A percentile compares a stretch with the other conserved stretches of the same genome.
phyloP scores from a whole-genome alignment of 2,888 invertebrate species.

The Orthosia gothica region DNA sequence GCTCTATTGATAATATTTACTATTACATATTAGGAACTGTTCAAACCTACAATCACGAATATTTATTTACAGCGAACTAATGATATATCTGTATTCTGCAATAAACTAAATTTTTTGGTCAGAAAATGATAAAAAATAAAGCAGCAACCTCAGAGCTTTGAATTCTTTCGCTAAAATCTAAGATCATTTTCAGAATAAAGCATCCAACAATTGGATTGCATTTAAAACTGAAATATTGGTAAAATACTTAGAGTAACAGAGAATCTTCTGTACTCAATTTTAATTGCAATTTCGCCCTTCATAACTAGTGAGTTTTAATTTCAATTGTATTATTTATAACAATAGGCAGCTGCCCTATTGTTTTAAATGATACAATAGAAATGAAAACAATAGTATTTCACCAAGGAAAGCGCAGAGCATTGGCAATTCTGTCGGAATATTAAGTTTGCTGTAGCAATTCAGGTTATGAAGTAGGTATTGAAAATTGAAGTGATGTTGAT shows the following conservation, averaged over 20 bases:
- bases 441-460: background rate
- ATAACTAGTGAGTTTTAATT: background rate
- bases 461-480: background rate
- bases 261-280: background rate
- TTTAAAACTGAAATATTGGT: background rate
- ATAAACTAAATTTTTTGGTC: too few species aligned
- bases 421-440: background rate
- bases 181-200: too few species aligned
- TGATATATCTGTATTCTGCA: background rate
- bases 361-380: too few species aligned
- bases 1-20: too few species aligned
- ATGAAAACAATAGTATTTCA: background rate
- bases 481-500: background rate
- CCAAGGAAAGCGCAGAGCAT: background rate
- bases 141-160: background rate
- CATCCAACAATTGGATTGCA: background rate
- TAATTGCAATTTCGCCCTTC: background rate
- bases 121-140: background rate
- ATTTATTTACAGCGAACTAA: background rate
- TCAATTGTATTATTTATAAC: too few species aligned
- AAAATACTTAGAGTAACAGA: too few species aligned
- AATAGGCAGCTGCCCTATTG: too few species aligned
- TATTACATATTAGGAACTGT: too few species aligned
- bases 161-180: background rate
- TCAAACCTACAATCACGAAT: too few species aligned